phyloP scores from a whole-genome alignment of 2,113 vertebrate genomes.

The Tauraco erythrolophus region DNA sequence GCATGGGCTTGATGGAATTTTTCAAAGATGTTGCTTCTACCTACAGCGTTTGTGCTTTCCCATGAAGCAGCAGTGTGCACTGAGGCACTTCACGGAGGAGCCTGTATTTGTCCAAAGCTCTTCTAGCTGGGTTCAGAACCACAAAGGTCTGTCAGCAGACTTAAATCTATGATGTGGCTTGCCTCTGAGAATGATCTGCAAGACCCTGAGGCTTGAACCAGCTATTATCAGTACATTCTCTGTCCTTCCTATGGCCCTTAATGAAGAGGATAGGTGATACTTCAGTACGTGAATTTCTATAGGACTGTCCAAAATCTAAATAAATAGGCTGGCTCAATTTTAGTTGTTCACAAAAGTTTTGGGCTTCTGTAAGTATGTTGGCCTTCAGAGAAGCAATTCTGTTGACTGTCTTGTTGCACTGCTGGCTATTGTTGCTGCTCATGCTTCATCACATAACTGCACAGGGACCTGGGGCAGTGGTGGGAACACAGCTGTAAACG shows the following conservation, averaged over 20 bases:
- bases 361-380: not conserved
- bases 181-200: not conserved
- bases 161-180: not conserved
- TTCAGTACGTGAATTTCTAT: not conserved
- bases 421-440: not conserved
- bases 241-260: not conserved
- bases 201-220: not conserved
- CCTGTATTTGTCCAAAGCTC: not conserved
- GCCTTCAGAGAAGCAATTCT: not conserved
- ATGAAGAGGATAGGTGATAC: not conserved
- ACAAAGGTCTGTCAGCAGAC: not conserved
- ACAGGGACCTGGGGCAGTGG: not conserved
- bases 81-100: rapidly evolving
- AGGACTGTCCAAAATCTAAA: not conserved
- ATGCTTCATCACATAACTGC: not conserved
- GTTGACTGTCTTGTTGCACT: not conserved
- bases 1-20: not conserved
- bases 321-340: not conserved
- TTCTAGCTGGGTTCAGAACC: not conserved
- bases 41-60: not conserved
- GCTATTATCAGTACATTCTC: not conserved
- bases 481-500: not conserved
- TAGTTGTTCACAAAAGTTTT: not conserved
- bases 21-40: not conserved
- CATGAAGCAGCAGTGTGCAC: rapidly evolving